Conservation (phyloP, 2,797 vertebrate species). For the Vireo griseus region DNA sequence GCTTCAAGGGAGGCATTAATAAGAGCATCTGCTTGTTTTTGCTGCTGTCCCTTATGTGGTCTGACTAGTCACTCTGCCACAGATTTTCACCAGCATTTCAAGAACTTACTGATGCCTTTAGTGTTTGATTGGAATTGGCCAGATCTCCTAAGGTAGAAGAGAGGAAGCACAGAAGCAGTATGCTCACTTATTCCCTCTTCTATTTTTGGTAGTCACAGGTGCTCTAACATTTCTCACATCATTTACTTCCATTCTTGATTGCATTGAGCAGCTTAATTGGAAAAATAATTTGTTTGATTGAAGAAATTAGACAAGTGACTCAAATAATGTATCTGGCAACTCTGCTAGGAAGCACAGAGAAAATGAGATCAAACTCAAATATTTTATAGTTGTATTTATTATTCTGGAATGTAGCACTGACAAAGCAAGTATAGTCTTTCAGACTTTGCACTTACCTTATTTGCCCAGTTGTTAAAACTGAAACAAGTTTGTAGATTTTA, state of each 20-base stretch:
- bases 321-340: neutral
- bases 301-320: slow-evolving; percentile 20
- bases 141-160: neutral
- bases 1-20: neutral
- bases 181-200: neutral
- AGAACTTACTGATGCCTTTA: neutral
- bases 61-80: neutral
- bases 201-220: slow-evolving; percentile 29
- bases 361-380: neutral
- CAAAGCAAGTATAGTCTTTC: neutral
- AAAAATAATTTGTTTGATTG: slow-evolving; percentile 41
- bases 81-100: neutral
- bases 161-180: neutral
- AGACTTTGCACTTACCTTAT: neutral
- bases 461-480: neutral
- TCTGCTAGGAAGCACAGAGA: neutral
- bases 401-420: neutral
- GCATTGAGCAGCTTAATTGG: slow-evolving; percentile 15
- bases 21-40: neutral
- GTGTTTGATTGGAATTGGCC: neutral
- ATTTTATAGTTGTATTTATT: neutral
- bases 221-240: neutral
- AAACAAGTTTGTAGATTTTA: neutral
- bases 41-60: neutral
- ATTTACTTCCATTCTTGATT: slow-evolving; percentile 25